These are phyloP conservation scores for Drosophila baimaii DNA, from an alignment of 1,140 invertebrate species.

Conservation along the genomic window DNA sequence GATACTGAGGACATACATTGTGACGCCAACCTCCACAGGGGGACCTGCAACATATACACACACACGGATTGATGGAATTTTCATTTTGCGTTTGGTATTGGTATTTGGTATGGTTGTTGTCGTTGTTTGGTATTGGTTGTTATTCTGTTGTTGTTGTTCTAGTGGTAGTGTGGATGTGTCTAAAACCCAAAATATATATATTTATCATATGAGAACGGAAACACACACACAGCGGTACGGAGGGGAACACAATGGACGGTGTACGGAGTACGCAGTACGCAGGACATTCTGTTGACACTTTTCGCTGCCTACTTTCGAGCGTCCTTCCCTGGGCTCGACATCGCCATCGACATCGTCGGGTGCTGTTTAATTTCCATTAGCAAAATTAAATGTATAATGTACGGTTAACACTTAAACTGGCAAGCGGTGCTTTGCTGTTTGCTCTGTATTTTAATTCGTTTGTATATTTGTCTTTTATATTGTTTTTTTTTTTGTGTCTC, in stretches of 20 bases:
- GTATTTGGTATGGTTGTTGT: conserved; percentile 34
- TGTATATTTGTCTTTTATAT: conserved; percentile 6
- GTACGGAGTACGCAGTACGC: conserved; percentile 25
- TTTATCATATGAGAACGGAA: conserved; percentile 36
- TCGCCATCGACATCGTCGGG: conserved; percentile 18
- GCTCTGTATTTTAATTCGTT: conserved; percentile 27
- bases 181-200: conserved; percentile 57
- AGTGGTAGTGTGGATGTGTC: conserved; percentile 28
- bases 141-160: conserved; percentile 12
- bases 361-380: conserved; percentile 67
- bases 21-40: conserved; percentile 97
- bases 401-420: conserved; percentile 43
- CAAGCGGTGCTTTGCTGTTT: conserved; percentile 56
- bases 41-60: conserved; percentile 92
- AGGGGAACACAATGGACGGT: conserved; percentile 29
- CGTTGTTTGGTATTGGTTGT: conserved; percentile 30
- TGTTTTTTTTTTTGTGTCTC: conserved; percentile 27
- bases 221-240: conserved; percentile 60
- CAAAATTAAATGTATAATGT: conserved; percentile 74
- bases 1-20: conserved; percentile 99
- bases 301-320: conserved; percentile 38
- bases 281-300: conserved; percentile 34
- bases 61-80: conserved; percentile 77
- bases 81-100: conserved; percentile 49
- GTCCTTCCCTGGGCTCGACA: conserved; percentile 6